These are phyloP conservation scores for Bursaphelenchus okinawaensis DNA, from an alignment of 2,888 invertebrate genomes.

Conservation along the genomic window DNA sequence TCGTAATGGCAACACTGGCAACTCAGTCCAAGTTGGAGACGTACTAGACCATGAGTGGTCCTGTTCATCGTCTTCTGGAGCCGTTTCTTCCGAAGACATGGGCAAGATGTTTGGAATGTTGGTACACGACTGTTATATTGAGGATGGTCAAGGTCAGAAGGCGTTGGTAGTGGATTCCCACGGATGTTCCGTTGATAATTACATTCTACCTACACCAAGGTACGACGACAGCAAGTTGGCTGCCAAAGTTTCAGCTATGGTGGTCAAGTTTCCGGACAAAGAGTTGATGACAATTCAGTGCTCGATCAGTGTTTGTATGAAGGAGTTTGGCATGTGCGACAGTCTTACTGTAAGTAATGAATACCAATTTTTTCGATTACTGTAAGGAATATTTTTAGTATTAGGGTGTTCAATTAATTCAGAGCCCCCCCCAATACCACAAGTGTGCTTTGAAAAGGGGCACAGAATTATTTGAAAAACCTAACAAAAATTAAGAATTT, in stretches of 20 bases:
- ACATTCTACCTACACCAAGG: conserved; percentile 45
- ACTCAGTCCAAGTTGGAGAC: conserved; percentile 38
- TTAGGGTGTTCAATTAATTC: too few species aligned
- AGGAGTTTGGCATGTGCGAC: conserved; percentile 39
- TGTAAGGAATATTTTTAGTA: too few species aligned
- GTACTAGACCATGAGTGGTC: conserved; percentile 42
- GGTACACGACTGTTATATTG: conserved; percentile 52
- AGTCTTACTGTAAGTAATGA: conserved; percentile 33
- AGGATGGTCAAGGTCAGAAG: conserved; percentile 46
- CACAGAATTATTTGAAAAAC: too few species aligned
- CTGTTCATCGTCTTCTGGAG: conserved; percentile 26
- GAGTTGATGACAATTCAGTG: conserved; percentile 43
- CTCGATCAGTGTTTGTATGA: conserved; percentile 43
- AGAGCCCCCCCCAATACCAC: too few species aligned
- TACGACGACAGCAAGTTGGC: conserved; percentile 34
- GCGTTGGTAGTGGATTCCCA: conserved; percentile 43
- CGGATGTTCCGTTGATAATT: conserved; percentile 45
- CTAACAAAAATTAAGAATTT: too few species aligned
- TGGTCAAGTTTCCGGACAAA: conserved; percentile 50
- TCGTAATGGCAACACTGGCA: neutral
- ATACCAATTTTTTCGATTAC: neutral
- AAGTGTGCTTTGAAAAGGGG: too few species aligned
- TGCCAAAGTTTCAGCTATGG: conserved; percentile 42
- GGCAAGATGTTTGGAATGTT: conserved; percentile 29
- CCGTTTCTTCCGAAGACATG: neutral